A percentile compares a stretch with the other conserved stretches of the same genome.
Conservation (phyloP, 2,113 vertebrate species). For the Mustela lutreola region DNA sequence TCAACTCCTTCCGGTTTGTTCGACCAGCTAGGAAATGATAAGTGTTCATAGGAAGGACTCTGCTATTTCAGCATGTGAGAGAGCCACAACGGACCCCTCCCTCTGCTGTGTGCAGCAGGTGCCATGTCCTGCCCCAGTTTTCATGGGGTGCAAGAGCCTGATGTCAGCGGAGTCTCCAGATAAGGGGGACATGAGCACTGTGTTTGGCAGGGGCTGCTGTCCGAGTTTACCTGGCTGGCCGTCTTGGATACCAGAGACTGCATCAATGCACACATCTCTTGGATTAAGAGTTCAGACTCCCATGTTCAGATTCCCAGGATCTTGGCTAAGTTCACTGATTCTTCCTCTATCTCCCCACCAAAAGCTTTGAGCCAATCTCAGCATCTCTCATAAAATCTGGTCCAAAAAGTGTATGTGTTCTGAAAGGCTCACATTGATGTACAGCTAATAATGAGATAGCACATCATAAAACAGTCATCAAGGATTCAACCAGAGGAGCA, state of each 20-base stretch:
- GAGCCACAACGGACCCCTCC: accelerated
- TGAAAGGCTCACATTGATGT: slow-evolving; percentile 57
- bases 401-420: slow-evolving; percentile 38
- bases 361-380: not conserved
- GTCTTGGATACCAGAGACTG: not conserved
- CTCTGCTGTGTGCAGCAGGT: not conserved
- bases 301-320: slow-evolving; percentile 7
- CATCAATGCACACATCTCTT: not conserved
- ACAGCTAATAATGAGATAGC: slow-evolving; percentile 6
- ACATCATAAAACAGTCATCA: slow-evolving; percentile 42
- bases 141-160: not conserved
- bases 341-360: not conserved
- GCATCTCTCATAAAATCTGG: slow-evolving; percentile 29
- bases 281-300: slow-evolving; percentile 41
- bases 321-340: not conserved
- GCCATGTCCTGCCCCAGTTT: not conserved
- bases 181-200: not conserved
- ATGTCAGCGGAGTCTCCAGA: not conserved
- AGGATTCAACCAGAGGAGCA: not conserved
- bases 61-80: not conserved
- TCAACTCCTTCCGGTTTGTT: not conserved
- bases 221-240: not conserved
- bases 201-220: not conserved
- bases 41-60: not conserved
- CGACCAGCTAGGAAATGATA: not conserved